phyloP scores from a whole-genome alignment of 2,888 invertebrate species.

The Ormyrus labotus region DNA sequence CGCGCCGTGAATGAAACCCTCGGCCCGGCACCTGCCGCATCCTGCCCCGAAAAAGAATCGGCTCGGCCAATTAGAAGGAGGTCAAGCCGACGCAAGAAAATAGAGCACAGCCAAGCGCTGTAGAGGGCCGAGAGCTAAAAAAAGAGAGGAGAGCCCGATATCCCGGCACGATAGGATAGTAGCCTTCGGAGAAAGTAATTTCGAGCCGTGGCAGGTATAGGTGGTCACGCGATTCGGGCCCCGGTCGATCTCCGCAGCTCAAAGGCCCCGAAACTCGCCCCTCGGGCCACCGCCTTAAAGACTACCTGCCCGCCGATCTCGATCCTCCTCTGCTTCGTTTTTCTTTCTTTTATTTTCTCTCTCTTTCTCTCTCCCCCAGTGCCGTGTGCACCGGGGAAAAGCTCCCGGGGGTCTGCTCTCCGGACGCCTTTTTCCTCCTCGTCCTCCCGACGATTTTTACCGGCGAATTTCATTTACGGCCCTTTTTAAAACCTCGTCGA shows the following conservation, averaged over 20 bases:
- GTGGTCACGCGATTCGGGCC: slow-evolving; percentile 68
- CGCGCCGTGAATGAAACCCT: no score
- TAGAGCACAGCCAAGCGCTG: slow-evolving; percentile 12
- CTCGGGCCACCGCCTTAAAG: slow-evolving; percentile 37
- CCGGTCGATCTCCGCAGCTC: slow-evolving; percentile 33
- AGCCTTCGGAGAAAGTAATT: slow-evolving; percentile 70
- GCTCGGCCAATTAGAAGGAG: slow-evolving; percentile 30
- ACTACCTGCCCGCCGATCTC: slow-evolving; percentile 54
- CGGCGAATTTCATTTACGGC: slow-evolving; percentile 15
- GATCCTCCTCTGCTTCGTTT: not conserved
- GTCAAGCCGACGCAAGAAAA: slow-evolving; percentile 29
- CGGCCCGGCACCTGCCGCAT: not conserved
- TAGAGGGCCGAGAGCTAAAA: not conserved
- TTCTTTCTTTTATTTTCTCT: no score
- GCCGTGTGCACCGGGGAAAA: no score
- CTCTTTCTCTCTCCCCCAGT: no score
- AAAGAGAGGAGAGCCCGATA: slow-evolving; percentile 1
- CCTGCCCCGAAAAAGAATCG: not conserved
- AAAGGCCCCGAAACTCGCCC: slow-evolving; percentile 19
- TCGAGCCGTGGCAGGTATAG: slow-evolving; percentile 66
- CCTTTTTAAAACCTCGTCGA: slow-evolving; percentile 24
- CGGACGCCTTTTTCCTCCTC: no score
- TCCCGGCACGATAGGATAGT: not conserved
- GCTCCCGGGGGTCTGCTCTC: no score
- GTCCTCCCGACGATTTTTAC: not conserved